phyloP scores from a whole-genome alignment of 2,113 vertebrate genomes.

The Orycteropus afer region DNA sequence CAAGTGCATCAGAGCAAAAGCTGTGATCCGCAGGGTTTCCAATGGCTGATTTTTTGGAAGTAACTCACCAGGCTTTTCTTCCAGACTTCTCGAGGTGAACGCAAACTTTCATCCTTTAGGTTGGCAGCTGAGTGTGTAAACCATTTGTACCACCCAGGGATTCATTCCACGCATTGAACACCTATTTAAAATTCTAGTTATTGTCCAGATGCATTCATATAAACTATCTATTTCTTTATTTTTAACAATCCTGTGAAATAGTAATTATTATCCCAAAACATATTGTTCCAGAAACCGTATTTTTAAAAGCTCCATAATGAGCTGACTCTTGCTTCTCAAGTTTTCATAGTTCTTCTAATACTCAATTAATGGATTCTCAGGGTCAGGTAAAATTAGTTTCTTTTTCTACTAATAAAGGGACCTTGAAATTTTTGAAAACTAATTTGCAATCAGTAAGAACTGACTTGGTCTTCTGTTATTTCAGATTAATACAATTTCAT shows the following conservation, averaged over 20 bases:
- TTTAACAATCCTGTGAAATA: neutral
- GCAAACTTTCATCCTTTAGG: neutral
- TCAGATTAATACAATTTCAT: constrained; percentile 34
- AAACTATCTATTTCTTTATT: neutral
- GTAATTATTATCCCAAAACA: neutral
- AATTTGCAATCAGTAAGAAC: neutral
- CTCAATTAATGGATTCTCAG: neutral
- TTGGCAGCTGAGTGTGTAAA: neutral
- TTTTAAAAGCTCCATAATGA: constrained; percentile 28
- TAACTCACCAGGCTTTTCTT: neutral
- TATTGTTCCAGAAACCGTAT: neutral
- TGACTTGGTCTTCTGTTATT: neutral
- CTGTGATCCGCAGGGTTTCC: neutral
- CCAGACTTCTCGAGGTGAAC: neutral
- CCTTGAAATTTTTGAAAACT: neutral
- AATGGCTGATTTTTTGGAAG: neutral
- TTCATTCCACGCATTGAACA: neutral
- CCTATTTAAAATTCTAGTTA: neutral
- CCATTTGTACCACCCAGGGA: neutral
- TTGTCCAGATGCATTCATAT: neutral
- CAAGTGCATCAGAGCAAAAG: neutral
- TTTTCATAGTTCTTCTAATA: neutral
- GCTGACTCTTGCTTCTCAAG: neutral
- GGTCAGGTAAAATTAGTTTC: neutral
- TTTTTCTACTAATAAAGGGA: constrained; percentile 35